Evolutionary conservation across 2,113 vertebrate species (phyloP), one percentile per base, ranked within the genome.

Genomic region (Tichodroma muraria): DNA sequence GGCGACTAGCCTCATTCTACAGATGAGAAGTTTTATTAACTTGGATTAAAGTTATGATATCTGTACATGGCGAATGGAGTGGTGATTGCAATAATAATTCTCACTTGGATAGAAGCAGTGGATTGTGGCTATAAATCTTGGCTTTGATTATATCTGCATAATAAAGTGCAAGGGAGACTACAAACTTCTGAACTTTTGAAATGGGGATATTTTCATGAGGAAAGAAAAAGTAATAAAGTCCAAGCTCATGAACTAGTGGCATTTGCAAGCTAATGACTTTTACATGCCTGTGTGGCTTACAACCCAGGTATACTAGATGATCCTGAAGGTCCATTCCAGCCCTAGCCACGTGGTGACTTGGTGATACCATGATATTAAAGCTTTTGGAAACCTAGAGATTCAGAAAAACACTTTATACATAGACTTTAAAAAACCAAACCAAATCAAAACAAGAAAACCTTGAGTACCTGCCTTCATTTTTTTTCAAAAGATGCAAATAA

Each of bases 21-120:
- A 91, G 70, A 79, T 80, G 28, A 88, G 63, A 88, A 94, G 44
- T 69, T 95, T 90, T 92, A 94, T 96, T 91, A 88, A 86, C 42
- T 69, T 68, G 80, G 47, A 91, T 82, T 95, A 91, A 88, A 91
- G 40, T 75, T 87, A 68, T 37, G 84, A 82, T 90, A 91, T 72
- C 56, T 85, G 64, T 88, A 88, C 40, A 57, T 35, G 35, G 31
- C 1, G 21, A 83, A 91, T 38, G 27, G 42, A 66, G 22, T 61
- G 47, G 52, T 73, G 72, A 95, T 71, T 53, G 57, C 37, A 92
- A 42, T 88, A 89, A 76, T 37, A 91, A 94, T 75, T 81, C 70
- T 96, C 59, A 88, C 16, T 57, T 75, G 60, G 28, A 49, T 64
- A 86, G 35, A 91, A 85, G 50, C 5, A 4, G n/a, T 47, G 63